These are phyloP conservation scores for Bolinopsis microptera DNA, from an alignment of 37 sponge, comb jelly and placozoan species.

Conservation along the genomic window DNA sequence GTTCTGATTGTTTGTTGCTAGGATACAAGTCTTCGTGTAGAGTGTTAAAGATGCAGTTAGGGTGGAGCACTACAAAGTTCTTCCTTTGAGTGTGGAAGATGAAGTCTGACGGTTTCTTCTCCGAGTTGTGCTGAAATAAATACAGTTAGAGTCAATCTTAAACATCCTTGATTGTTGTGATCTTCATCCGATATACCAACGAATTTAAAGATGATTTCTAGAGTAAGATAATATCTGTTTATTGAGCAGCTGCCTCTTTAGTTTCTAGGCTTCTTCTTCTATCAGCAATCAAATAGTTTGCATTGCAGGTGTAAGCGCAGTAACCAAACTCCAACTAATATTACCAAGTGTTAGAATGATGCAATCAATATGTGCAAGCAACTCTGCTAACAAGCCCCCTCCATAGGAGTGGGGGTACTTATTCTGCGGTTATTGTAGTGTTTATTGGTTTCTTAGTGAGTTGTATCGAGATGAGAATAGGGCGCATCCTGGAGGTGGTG, in stretches of 20 bases:
- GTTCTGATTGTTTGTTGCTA: conserved; percentile 15
- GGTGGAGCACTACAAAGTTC: conserved; percentile 58
- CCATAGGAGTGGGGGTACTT: neutral
- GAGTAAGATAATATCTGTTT: too few species aligned
- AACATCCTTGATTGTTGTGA: too few species aligned
- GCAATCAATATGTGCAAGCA: neutral
- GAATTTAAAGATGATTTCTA: neutral
- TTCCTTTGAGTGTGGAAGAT: conserved; percentile 54
- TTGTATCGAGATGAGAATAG: neutral
- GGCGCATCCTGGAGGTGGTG: neutral
- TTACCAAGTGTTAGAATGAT: neutral
- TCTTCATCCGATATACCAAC: too few species aligned
- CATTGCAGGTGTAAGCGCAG: neutral
- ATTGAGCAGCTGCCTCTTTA: too few species aligned
- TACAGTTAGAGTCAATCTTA: too few species aligned
- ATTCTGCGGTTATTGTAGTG: neutral
- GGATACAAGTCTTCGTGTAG: conserved; percentile 10
- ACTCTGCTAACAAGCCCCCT: neutral
- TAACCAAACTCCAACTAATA: neutral
- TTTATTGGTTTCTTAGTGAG: neutral
- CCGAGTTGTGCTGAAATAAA: conserved; percentile 35
- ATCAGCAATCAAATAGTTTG: too few species aligned
- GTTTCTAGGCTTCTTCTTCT: too few species aligned
- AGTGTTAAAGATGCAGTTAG: conserved; percentile 52
- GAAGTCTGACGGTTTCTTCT: conserved; percentile 52